phyloP scores from a whole-genome alignment of 2,113 vertebrate species.

The Austrofundulus limnaeus region DNA sequence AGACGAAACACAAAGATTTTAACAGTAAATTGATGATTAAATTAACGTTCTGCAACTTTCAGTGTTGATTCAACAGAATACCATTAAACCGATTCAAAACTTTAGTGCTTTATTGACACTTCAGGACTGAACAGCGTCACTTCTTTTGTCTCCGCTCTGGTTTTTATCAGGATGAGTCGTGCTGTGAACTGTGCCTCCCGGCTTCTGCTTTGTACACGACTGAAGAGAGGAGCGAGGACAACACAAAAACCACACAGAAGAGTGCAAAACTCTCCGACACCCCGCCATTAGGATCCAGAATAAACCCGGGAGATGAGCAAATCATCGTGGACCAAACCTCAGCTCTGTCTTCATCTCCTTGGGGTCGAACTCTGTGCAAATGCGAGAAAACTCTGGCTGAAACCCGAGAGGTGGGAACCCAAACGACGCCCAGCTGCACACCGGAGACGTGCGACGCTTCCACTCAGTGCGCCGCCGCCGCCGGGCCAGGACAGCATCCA shows the following conservation, averaged over 20 bases:
- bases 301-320: neutral
- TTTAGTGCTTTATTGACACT: no score
- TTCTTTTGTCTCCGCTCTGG: constrained; percentile 1
- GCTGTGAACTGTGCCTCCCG: constrained; percentile 14
- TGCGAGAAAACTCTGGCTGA: constrained; percentile 15
- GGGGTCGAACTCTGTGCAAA: constrained; percentile 20
- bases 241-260: neutral
- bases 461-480: constrained; percentile 72
- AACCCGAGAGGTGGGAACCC: constrained; percentile 71
- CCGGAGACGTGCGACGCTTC: constrained; percentile 67
- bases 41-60: no score
- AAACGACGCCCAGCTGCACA: constrained; percentile 61
- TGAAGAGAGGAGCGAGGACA: constrained; percentile 1
- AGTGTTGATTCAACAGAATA: no score
- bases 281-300: neutral
- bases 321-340: neutral
- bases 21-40: no score
- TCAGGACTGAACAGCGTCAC: no score
- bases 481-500: no score
- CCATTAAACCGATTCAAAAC: no score
- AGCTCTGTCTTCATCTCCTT: constrained; percentile 27
- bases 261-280: constrained; percentile 2
- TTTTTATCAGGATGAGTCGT: constrained; percentile 37
- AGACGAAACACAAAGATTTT: no score
- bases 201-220: neutral